Evolutionary conservation across 2,888 invertebrate genomes (phyloP).

Genomic region (Cyaniris semiargus): DNA sequence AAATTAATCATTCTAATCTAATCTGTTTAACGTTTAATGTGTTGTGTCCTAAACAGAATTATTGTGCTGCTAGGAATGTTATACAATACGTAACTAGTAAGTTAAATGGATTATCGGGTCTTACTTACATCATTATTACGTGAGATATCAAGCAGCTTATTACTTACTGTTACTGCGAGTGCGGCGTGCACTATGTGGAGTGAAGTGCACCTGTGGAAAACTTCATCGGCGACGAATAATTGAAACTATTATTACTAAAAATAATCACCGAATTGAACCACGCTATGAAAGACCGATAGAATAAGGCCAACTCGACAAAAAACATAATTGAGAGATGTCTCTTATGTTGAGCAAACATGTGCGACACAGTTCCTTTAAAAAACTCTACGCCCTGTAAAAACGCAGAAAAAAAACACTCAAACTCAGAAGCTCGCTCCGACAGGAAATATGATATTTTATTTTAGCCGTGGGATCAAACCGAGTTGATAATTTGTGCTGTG

Average conservation of each 20-base stretch:
- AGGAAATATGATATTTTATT: conserved; percentile 82
- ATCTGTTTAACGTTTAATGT: too few species aligned
- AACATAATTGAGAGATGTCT: conserved; percentile 53
- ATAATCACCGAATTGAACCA: conserved; percentile 18
- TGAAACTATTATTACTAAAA: not conserved
- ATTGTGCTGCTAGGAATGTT: not conserved
- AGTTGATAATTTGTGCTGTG: conserved; percentile 77
- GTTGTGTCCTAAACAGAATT: not conserved
- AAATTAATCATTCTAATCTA: too few species aligned
- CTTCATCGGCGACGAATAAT: not conserved
- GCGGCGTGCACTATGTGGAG: not conserved
- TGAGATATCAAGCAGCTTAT: not conserved
- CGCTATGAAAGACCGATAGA: conserved; percentile 36
- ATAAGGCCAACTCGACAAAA: conserved; percentile 41
- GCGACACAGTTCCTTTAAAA: conserved; percentile 74
- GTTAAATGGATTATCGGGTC: not conserved
- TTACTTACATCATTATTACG: conserved; percentile 21
- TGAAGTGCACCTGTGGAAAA: not conserved
- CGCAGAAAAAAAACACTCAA: conserved; percentile 67
- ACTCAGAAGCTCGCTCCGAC: conserved; percentile 73
- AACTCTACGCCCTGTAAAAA: conserved; percentile 66
- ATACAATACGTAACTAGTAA: not conserved
- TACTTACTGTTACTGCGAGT: not conserved
- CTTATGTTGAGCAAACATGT: conserved; percentile 76
- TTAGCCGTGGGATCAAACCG: conserved; percentile 79